Evolutionary conservation across 2,797 vertebrate genomes (phyloP).

Genomic region (Crocodylus rhombifer): DNA sequence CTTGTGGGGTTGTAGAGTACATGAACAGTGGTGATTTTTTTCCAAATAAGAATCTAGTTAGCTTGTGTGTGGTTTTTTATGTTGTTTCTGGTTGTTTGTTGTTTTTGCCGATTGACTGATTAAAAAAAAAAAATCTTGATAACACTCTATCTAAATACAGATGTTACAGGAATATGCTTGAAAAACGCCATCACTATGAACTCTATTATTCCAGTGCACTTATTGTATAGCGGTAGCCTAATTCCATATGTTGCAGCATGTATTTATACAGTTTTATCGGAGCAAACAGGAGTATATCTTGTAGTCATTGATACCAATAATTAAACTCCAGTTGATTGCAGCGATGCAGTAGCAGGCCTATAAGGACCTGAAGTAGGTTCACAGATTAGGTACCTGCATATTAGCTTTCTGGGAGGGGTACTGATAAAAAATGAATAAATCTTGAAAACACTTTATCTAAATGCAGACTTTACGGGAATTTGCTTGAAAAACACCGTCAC

Average conservation of each 20-base stretch:
- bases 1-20: neutral
- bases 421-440: neutral
- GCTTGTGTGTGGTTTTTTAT: too few relatives aligned
- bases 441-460: neutral
- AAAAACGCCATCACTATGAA: neutral
- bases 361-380: constrained; percentile 58
- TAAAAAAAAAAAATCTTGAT: neutral
- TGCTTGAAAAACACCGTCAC: neutral
- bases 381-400: constrained; percentile 52
- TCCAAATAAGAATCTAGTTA: too few relatives aligned
- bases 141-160: neutral
- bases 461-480: neutral
- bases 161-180: neutral
- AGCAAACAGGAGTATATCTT: constrained; percentile 38
- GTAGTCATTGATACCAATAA: constrained; percentile 42
- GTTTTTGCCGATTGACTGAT: neutral
- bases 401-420: constrained; percentile 25
- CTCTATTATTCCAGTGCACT: neutral
- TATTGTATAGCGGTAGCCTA: neutral
- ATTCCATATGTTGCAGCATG: neutral
- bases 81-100: neutral
- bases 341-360: neutral
- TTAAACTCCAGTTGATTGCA: constrained; percentile 42
- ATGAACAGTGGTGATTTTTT: too few relatives aligned
- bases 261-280: constrained; percentile 53